Evolutionary conservation across 2,797 vertebrate genomes (phyloP), one percentile per base, ranked within the genome.

Genomic region (Antrozous pallidus): DNA sequence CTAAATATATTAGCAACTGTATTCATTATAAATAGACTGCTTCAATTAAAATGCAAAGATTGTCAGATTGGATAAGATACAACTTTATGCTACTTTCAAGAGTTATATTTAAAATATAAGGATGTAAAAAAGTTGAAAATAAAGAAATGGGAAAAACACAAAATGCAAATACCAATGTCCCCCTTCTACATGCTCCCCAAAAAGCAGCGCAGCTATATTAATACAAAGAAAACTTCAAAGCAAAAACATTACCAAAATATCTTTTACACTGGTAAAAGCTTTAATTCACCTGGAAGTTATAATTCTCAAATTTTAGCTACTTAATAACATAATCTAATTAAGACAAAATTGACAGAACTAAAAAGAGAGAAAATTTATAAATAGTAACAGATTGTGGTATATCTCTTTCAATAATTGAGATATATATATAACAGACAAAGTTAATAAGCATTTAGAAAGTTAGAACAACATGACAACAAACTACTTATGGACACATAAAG

Each of bases 221-320:
- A 90, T 8, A 42, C 17, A 78, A 90, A 49, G 10, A 79, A 58
- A 9, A 70, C 17, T 85, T 95, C 75, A 79, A 85, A 85, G 31
- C 1, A 28, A 71, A 63, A 63, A 63, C 7, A n/a, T 63, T 63
- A 63, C 16, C 61, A 86, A 93, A 10, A 28, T 42, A 36, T 61
- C 40, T 81, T 91, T 81, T 65, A 51, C 20, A 54, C 22, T 54
- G 51, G 0, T 67, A 69, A 75, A 88, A 92, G 7, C 12, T 85
- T 70, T 88, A 69, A 77, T 78, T 73, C 5, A 42, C 1, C 1
- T 74, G 51, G 8, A 91, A 91, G 40, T 70, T 93, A 71, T 49
- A 94, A 36, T 71, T 22, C 0, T 69, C 22, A 77, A 42, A 14
- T 73, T 82, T 86, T 82, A 70, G 8, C 49, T 38, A 67, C 3